Base-by-base conservation (phyloP, 2,797 vertebrate genomes). In the Xenops minutus region DNA sequence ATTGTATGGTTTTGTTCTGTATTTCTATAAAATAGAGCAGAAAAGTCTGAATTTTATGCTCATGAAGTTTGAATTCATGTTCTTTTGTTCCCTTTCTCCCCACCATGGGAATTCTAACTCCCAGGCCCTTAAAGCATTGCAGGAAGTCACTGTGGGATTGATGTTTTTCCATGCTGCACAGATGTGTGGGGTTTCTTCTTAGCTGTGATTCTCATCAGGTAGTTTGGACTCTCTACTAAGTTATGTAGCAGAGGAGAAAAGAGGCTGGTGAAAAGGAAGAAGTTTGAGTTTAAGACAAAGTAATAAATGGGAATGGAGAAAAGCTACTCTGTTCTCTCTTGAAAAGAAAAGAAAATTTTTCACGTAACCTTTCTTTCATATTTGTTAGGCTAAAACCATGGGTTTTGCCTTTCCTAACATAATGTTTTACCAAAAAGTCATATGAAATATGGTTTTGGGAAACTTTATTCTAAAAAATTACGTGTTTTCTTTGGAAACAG, bases 151-250 rank as follows among this genome's bases (percentile, higher is more conserved):
- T 43, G 13, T 15, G 41, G 56, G 54, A 51, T 2, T 44, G 37
- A 77, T 77, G 41, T 51, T 85, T 72, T 91, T 92, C 87, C 37
- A 19, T 32, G 34, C 56, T 68, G 44, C 49, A 43, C 68, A 93
- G 52, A 87, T 92, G 56, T 74, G 62, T 64, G 64, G 20, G 3
- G 3, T 54, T 84, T 51, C 48, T 85, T 51, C 78, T 78, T 61
- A 82, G 56, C 81, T 88, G 81, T 74, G 62, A 68, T 92, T 96
- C 78, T 91, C 89, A 92, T 94, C 64, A 77, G 41, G 68, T 85
- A 81, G 26, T 62, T 75, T 78, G 87, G 22, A 68, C 15, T 69
- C 39, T 37, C 75, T 71, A 12, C 30, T 71, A 77, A 78, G 32
- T 72, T 62, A 20, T 34, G 20, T 58, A 85, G 79, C 62, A 81